phyloP scores from a whole-genome alignment of 1,140 invertebrate genomes.

The Euura saliciscinereae region DNA sequence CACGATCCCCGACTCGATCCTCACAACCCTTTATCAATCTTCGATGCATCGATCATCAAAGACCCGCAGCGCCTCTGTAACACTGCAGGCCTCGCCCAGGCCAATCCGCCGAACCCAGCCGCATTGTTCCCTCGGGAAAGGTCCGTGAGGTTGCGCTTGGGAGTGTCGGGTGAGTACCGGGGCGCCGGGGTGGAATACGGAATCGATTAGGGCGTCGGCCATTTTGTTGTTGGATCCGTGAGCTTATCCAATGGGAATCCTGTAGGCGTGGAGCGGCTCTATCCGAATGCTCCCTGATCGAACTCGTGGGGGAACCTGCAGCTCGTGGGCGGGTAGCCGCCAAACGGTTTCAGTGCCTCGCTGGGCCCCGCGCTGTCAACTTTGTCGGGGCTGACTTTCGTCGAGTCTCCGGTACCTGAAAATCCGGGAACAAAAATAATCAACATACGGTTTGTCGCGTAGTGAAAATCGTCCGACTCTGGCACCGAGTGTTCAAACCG shows the following conservation, averaged over 20 bases:
- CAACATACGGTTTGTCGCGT: too few species aligned
- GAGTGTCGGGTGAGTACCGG: conserved; percentile 18
- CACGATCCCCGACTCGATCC: too few species aligned
- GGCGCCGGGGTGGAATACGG: conserved; percentile 24
- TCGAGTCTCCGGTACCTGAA: too few species aligned
- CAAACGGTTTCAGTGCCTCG: conserved; percentile 44
- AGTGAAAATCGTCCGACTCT: too few species aligned
- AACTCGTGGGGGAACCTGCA: conserved; percentile 26
- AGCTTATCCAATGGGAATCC: conserved; percentile 34
- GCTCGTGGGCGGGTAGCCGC: conserved; percentile 28
- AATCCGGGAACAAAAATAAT: too few species aligned
- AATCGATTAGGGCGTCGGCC: conserved; percentile 55
- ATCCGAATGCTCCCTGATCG: conserved; percentile 2
- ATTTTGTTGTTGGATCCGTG: conserved; percentile 49
- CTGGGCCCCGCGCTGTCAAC: conserved; percentile 49
- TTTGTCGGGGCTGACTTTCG: conserved; percentile 36
- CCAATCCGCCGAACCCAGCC: neutral
- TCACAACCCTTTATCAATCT: too few species aligned
- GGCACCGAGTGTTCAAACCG: too few species aligned
- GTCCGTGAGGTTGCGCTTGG: conserved; percentile 10
- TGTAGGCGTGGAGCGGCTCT: conserved; percentile 40
- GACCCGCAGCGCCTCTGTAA: neutral
- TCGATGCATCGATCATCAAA: too few species aligned
- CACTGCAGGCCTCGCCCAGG: neutral
- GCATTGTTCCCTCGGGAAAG: neutral